Evolutionary conservation across 2,888 invertebrate genomes (phyloP).

Genomic region (Lasioglossum oenotherae): DNA sequence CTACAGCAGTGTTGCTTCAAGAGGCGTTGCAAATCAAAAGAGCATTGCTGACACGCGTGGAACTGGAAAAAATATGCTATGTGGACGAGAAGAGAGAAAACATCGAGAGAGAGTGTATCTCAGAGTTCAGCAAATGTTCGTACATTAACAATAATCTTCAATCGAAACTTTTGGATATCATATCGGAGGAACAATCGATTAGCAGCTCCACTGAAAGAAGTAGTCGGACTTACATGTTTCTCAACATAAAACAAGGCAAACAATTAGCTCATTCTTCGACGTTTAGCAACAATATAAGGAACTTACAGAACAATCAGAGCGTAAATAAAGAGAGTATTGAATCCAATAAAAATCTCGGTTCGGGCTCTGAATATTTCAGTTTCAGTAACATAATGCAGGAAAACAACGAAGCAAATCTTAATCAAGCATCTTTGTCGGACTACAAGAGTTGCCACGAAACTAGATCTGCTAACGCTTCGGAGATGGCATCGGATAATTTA

Average conservation of each 20-base stretch:
- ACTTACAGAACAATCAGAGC: not conserved
- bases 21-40: conserved; percentile 73
- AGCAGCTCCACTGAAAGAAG: conserved; percentile 69
- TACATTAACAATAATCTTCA: conserved; percentile 60
- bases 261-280: not conserved
- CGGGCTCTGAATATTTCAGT: conserved; percentile 47
- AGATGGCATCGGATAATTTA: not conserved
- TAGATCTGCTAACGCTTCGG: not conserved
- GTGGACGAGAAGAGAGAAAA: conserved; percentile 24
- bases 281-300: not conserved
- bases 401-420: not conserved
- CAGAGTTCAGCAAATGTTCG: not conserved
- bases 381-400: conserved; percentile 35
- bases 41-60: conserved; percentile 65
- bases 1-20: conserved; percentile 68
- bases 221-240: conserved; percentile 51
- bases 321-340: not conserved
- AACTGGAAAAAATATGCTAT: conserved; percentile 48
- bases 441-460: not conserved
- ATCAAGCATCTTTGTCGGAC: not conserved
- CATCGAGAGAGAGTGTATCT: not conserved
- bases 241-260: conserved; percentile 52
- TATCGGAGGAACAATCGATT: conserved; percentile 76
- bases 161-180: conserved; percentile 74
- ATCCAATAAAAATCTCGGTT: conserved; percentile 21